These are phyloP conservation scores for Clarias pachynema DNA, from an alignment of 2,797 vertebrate species.

Conservation along the genomic window DNA sequence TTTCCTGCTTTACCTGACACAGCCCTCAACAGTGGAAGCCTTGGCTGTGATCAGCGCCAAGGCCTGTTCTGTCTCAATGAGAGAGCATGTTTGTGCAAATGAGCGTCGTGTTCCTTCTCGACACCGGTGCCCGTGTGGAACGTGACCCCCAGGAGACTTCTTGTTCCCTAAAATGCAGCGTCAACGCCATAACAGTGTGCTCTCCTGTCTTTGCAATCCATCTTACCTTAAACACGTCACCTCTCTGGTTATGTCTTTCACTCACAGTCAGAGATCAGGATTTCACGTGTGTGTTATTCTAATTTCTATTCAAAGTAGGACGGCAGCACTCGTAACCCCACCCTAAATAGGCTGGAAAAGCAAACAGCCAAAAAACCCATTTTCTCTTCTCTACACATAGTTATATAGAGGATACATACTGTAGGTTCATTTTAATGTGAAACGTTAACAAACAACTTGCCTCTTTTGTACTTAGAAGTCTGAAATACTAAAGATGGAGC, in stretches of 20 bases:
- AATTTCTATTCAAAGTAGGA: conserved; percentile 25
- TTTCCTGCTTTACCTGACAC: conserved; percentile 9
- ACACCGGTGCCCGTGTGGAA: conserved; percentile 41
- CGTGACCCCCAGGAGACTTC: conserved; percentile 44
- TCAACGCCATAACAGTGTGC: neutral
- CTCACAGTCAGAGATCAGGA: neutral
- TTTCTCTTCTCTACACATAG: neutral
- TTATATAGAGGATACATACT: neutral
- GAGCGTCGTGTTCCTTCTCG: conserved; percentile 20
- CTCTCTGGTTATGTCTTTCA: conserved; percentile 10
- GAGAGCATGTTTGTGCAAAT: conserved; percentile 31
- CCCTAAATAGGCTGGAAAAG: conserved; percentile 13
- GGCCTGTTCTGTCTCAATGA: conserved; percentile 5
- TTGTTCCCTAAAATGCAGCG: neutral
- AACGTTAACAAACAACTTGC: neutral
- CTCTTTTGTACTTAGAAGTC: neutral
- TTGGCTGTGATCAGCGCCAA: neutral
- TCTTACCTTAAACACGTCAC: neutral
- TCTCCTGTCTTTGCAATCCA: neutral
- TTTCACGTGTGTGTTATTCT: conserved; percentile 1
- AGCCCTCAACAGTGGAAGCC: neutral
- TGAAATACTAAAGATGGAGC: neutral
- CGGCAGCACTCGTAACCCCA: neutral
- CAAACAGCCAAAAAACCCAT: neutral
- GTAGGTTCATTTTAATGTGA: neutral